A percentile compares a stretch with the other conserved stretches of the same genome.
These are phyloP conservation scores for Polyommatus iphigenia DNA, from an alignment of 2,888 invertebrate species.

Conservation along the genomic window DNA sequence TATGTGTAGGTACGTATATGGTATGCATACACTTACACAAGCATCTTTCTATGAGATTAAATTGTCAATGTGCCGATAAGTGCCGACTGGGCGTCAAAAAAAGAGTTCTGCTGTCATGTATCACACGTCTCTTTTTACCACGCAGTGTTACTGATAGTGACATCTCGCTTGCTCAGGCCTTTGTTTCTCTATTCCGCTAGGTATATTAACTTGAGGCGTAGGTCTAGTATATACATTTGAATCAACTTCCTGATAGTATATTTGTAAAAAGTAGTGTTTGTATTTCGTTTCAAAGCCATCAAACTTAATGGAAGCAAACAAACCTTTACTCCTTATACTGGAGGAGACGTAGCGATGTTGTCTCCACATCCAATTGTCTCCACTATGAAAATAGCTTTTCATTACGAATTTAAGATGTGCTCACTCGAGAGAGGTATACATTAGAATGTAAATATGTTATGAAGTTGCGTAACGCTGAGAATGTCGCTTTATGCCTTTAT, in stretches of 20 bases:
- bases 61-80: too few relatives aligned
- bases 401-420: slow-evolving; percentile 19
- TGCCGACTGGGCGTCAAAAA: too few relatives aligned
- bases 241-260: background rate
- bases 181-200: too few relatives aligned
- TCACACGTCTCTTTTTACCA: too few relatives aligned
- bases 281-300: background rate
- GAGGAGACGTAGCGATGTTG: background rate
- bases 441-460: slow-evolving; percentile 21
- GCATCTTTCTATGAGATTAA: too few relatives aligned
- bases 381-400: slow-evolving; percentile 19
- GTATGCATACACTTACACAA: too few relatives aligned
- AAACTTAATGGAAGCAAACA: background rate
- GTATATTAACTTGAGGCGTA: too few relatives aligned
- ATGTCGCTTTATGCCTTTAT: slow-evolving; percentile 3
- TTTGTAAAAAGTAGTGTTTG: background rate
- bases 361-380: slow-evolving; percentile 6
- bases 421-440: slow-evolving; percentile 12
- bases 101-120: too few relatives aligned
- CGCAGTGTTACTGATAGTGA: too few relatives aligned
- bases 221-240: too few relatives aligned
- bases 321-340: background rate
- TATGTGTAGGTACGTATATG: too few relatives aligned
- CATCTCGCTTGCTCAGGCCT: too few relatives aligned
- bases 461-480: slow-evolving; percentile 1